These are phyloP conservation scores for Altica lythri DNA, from an alignment of 2,888 invertebrate species.

Conservation along the genomic window DNA sequence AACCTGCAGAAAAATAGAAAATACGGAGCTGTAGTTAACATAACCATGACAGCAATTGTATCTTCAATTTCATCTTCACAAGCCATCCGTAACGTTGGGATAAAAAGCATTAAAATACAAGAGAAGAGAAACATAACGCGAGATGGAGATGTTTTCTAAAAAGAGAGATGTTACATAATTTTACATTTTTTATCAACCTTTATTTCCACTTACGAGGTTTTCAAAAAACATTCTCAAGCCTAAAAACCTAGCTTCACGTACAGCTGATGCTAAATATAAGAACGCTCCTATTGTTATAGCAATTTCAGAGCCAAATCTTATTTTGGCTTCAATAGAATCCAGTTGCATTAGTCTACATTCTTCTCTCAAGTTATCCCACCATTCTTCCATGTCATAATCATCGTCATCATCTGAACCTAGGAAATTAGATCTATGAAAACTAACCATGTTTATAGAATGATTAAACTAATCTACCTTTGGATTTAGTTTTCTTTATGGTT, in stretches of 20 bases:
- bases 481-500: slow-evolving; percentile 15
- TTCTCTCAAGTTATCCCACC: slow-evolving; percentile 74
- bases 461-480: slow-evolving; percentile 1
- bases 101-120: slow-evolving; percentile 82
- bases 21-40: slow-evolving; percentile 95
- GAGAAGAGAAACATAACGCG: slow-evolving; percentile 94
- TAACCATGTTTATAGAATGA: not conserved
- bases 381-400: slow-evolving; percentile 65
- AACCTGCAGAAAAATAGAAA: slow-evolving; percentile 97
- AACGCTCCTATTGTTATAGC: slow-evolving; percentile 81
- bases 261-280: slow-evolving; percentile 81
- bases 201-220: slow-evolving; percentile 86
- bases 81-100: slow-evolving; percentile 82
- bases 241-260: slow-evolving; percentile 87
- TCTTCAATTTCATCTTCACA: slow-evolving; percentile 90
- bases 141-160: slow-evolving; percentile 83
- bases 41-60: slow-evolving; percentile 87
- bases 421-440: not conserved
- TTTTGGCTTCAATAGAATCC: slow-evolving; percentile 63
- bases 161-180: too few species aligned
- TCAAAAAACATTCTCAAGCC: slow-evolving; percentile 94
- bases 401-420: slow-evolving; percentile 46
- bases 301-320: slow-evolving; percentile 78
- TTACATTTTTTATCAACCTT: too few species aligned
- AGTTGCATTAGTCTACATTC: slow-evolving; percentile 74